A percentile compares a stretch with the other conserved stretches of the same genome.
Evolutionary conservation across 2,113 vertebrate genomes (phyloP).

Genomic region (Perccottus glenii): DNA sequence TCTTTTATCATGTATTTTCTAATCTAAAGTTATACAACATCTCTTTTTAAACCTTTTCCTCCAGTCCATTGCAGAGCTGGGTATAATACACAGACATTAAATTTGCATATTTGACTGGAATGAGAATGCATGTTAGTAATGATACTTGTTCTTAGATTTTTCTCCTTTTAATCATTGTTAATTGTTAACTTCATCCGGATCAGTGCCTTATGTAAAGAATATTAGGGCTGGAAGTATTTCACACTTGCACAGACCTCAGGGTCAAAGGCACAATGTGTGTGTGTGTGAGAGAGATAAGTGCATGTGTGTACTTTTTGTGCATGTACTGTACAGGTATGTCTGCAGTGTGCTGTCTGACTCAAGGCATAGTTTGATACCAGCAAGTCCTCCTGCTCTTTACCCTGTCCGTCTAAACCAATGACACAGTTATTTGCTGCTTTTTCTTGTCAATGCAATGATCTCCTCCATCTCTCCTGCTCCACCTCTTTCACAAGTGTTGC

Average conservation of each 20-base stretch:
- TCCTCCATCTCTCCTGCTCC: constrained; percentile 30
- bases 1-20: constrained; percentile 34
- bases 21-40: constrained; percentile 43
- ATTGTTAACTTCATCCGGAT: constrained; percentile 54
- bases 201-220: constrained; percentile 76
- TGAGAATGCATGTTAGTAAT: constrained; percentile 62
- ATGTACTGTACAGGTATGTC: constrained; percentile 35
- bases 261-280: constrained; percentile 51
- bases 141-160: constrained; percentile 50
- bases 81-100: constrained; percentile 25
- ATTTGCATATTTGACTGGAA: constrained; percentile 39
- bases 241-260: constrained; percentile 53
- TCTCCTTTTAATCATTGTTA: constrained; percentile 56
- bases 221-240: constrained; percentile 40
- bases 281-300: constrained; percentile 6
- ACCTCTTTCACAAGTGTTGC: constrained; percentile 63
- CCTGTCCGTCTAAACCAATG: constrained; percentile 55
- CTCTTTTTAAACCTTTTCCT: constrained; percentile 21
- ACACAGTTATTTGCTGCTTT: constrained; percentile 57
- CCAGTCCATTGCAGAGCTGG: constrained; percentile 3
- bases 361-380: constrained; percentile 74
- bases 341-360: constrained; percentile 51
- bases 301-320: constrained; percentile 33
- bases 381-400: constrained; percentile 41
- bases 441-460: constrained; percentile 29